Conservation (phyloP, 2,113 vertebrate genomes). For the Hemiprocne comata region DNA sequence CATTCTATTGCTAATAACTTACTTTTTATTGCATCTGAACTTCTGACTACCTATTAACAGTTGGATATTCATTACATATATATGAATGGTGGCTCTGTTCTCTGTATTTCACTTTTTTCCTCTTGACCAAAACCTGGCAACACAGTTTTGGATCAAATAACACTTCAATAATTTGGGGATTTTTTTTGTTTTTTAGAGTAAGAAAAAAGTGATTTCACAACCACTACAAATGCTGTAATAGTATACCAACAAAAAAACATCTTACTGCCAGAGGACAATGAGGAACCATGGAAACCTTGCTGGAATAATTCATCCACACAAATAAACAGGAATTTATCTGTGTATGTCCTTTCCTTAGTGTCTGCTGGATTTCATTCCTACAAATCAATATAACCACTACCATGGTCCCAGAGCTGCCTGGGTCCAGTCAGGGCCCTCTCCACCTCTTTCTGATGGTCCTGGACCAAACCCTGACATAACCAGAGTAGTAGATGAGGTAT, state of each 20-base stretch:
- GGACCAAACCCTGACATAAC: rapidly evolving
- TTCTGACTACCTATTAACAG: not conserved
- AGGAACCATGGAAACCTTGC: not conserved
- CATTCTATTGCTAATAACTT: not conserved
- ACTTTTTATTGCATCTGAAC: not conserved
- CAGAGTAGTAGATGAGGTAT: rapidly evolving
- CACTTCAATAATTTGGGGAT: not conserved
- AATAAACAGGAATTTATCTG: not conserved
- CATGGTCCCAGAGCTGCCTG: rapidly evolving
- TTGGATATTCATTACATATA: not conserved
- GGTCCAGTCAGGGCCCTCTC: rapidly evolving
- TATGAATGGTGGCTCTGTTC: slow-evolving; percentile 10
- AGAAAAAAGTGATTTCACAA: not conserved
- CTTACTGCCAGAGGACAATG: not conserved
- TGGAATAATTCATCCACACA: not conserved
- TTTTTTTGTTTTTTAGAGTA: not conserved
- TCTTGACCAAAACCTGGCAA: not conserved
- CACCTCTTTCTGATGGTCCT: not conserved
- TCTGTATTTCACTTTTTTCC: slow-evolving; percentile 15
- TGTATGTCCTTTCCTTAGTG: rapidly evolving
- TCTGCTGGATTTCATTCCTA: not conserved
- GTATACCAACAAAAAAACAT: not conserved
- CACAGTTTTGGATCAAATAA: not conserved
- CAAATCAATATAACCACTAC: rapidly evolving
- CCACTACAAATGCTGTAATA: not conserved